These are phyloP conservation scores for Alsophila aescularia DNA, from an alignment of 2,888 invertebrate species.

Conservation along the genomic window DNA sequence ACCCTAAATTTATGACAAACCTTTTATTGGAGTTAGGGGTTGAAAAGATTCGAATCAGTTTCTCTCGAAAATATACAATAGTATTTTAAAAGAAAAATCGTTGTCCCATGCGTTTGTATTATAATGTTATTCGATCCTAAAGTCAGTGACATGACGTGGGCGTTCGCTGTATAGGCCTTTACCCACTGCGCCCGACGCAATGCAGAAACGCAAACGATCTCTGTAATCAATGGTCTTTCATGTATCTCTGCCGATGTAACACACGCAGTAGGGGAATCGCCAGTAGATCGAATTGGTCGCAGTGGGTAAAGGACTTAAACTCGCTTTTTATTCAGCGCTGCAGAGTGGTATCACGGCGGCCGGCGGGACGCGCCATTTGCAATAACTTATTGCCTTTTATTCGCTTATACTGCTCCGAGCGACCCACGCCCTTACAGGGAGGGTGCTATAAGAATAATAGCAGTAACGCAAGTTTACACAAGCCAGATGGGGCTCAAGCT, in stretches of 20 bases:
- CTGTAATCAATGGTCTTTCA: too few species aligned
- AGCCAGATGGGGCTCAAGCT: too few species aligned
- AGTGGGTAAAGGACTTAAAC: not conserved
- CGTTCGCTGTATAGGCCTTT: not conserved
- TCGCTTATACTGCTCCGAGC: slow-evolving; percentile 31
- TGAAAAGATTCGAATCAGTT: not conserved
- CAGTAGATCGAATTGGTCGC: too few species aligned
- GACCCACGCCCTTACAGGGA: slow-evolving; percentile 4
- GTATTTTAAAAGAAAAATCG: not conserved
- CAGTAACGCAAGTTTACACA: not conserved
- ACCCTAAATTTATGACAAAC: too few species aligned
- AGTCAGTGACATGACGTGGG: not conserved
- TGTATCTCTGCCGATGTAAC: too few species aligned
- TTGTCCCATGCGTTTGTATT: slow-evolving; percentile 4
- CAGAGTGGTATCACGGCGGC: slow-evolving; percentile 25
- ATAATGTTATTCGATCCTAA: slow-evolving; percentile 6
- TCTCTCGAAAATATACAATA: not conserved
- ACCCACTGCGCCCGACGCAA: too few species aligned
- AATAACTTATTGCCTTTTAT: slow-evolving; percentile 62
- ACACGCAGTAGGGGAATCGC: too few species aligned
- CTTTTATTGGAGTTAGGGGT: too few species aligned
- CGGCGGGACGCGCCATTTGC: slow-evolving; percentile 50
- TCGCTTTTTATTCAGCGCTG: slow-evolving; percentile 11
- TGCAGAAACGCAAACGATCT: too few species aligned
- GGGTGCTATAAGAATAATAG: not conserved